Percentiles rank a stretch among this genome's conserved stretches.
Evolutionary conservation across 2,888 invertebrate genomes (phyloP).

Genomic region (Falcaria lacertinaria): DNA sequence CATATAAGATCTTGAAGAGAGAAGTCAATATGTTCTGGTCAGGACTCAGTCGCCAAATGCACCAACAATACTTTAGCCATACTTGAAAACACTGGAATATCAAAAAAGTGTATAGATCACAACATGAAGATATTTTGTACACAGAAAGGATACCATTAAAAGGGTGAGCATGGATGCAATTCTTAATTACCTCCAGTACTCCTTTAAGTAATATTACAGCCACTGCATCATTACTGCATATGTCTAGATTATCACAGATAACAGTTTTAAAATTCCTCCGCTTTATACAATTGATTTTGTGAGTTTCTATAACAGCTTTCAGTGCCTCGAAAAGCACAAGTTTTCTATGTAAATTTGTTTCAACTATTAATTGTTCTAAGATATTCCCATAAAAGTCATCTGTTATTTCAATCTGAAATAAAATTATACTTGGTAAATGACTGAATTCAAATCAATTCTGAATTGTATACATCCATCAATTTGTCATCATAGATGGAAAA

Average conservation of each 20-base stretch:
- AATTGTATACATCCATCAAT: too few relatives aligned
- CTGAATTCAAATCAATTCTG: too few relatives aligned
- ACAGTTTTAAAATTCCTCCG: slow-evolving; percentile 44
- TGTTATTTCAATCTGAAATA: slow-evolving; percentile 43
- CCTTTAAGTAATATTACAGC: slow-evolving; percentile 45
- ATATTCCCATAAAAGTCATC: slow-evolving; percentile 45
- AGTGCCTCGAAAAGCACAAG: slow-evolving; percentile 43
- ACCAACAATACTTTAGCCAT: slow-evolving; percentile 66
- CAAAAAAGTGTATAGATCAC: background rate
- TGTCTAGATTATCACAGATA: slow-evolving; percentile 52
- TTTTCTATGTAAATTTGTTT: slow-evolving; percentile 60
- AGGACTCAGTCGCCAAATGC: slow-evolving; percentile 45
- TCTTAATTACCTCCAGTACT: slow-evolving; percentile 45
- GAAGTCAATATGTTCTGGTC: slow-evolving; percentile 48
- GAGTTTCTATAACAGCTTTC: slow-evolving; percentile 42
- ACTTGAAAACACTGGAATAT: slow-evolving; percentile 53
- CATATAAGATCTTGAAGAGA: slow-evolving; percentile 56
- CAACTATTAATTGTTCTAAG: slow-evolving; percentile 49
- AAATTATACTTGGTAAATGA: too few relatives aligned
- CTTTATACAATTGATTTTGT: slow-evolving; percentile 51
- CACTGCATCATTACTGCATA: slow-evolving; percentile 48
- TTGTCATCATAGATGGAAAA: background rate
- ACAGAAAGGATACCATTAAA: background rate
- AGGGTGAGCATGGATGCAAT: background rate
- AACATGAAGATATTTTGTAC: background rate